These are phyloP conservation scores for Lithophane semibrunnea DNA, from an alignment of 2,888 invertebrate species.

Conservation along the genomic window DNA sequence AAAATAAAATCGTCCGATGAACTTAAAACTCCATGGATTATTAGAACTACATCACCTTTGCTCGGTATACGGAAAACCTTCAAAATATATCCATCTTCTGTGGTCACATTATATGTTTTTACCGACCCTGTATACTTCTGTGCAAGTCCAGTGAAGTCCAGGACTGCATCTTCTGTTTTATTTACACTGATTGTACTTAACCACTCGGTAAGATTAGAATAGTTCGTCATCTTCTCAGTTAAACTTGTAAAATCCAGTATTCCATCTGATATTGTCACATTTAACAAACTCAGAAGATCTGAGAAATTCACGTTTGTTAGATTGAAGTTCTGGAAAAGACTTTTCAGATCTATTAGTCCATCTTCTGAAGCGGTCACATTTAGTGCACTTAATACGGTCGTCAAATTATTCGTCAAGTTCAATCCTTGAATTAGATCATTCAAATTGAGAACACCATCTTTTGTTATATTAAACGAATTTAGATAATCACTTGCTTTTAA, in stretches of 20 bases:
- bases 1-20: conserved; percentile 37
- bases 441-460: neutral
- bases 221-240: neutral
- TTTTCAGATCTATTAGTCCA: conserved; percentile 6
- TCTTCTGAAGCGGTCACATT: neutral
- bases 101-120: conserved; percentile 40
- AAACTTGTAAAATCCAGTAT: conserved; percentile 13
- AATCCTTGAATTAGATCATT: conserved; percentile 3
- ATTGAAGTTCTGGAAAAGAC: neutral
- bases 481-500: neutral
- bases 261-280: neutral
- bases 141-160: conserved; percentile 36
- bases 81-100: conserved; percentile 52
- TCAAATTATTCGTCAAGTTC: neutral
- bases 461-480: neutral
- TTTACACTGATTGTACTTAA: neutral
- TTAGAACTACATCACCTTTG: conserved; percentile 18
- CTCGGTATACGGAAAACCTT: conserved; percentile 41
- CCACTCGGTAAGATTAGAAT: neutral
- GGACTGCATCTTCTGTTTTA: conserved; percentile 19
- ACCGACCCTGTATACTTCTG: conserved; percentile 27
- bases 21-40: conserved; percentile 9
- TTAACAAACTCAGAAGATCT: conserved; percentile 9
- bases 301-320: conserved; percentile 2
- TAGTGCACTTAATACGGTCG: neutral